Percentiles rank a stretch among this genome's conserved stretches.
Evolutionary conservation across 2,888 invertebrate species (phyloP).

Genomic region (Rhopalosiphum nymphaeae): DNA sequence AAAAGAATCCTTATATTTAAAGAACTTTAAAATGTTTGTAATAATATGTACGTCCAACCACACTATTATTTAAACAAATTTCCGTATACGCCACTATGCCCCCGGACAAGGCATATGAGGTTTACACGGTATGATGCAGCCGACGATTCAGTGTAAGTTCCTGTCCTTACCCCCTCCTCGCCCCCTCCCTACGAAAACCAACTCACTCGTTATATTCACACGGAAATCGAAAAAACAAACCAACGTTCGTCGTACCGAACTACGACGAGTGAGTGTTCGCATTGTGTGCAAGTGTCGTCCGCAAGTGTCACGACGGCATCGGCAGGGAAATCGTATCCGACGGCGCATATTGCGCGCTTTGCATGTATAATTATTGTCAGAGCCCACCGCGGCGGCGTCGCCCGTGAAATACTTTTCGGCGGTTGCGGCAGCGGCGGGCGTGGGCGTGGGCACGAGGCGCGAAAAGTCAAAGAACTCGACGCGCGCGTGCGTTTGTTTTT

Average conservation of each 20-base stretch:
- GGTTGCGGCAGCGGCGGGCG: slow-evolving; percentile 29
- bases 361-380: slow-evolving; percentile 1
- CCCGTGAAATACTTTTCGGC: slow-evolving; percentile 59
- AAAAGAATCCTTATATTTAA: not conserved
- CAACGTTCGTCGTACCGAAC: not conserved
- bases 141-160: not conserved
- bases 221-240: not conserved
- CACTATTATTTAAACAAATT: not conserved
- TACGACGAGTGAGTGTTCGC: not conserved
- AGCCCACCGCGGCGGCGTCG: slow-evolving; percentile 23
- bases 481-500: slow-evolving; percentile 57
- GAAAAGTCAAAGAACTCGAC: slow-evolving; percentile 64
- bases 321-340: not conserved
- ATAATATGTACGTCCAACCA: not conserved
- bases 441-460: slow-evolving; percentile 63
- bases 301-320: not conserved
- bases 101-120: not conserved
- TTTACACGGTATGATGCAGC: not conserved
- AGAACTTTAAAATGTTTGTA: not conserved
- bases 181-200: not conserved
- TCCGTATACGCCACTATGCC: not conserved
- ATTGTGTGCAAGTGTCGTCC: not conserved
- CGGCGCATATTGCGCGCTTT: not conserved
- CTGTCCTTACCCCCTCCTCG: not conserved
- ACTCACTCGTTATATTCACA: not conserved